Conservation (phyloP, 1,140 invertebrate genomes). For the Ceratina calcarata region DNA sequence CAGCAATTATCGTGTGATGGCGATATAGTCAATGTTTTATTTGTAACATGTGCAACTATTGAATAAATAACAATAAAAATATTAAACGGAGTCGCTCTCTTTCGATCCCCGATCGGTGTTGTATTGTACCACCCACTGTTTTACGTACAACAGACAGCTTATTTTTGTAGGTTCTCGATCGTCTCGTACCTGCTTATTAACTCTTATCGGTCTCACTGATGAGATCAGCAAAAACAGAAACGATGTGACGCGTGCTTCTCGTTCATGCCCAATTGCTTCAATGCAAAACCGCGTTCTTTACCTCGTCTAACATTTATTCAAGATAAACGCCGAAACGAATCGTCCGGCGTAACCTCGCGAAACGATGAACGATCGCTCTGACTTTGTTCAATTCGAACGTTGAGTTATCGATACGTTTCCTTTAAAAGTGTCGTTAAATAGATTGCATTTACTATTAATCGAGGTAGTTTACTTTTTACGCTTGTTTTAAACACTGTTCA, state of each 20-base stretch:
- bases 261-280: constrained; percentile 1
- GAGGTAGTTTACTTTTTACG: constrained; percentile 5
- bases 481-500: background rate
- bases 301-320: background rate
- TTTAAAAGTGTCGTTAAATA: background rate
- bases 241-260: background rate
- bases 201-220: too few relatives aligned
- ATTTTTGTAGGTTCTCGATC: too few relatives aligned
- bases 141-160: too few relatives aligned
- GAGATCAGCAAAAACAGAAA: too few relatives aligned
- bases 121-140: background rate
- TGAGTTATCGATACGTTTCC: background rate
- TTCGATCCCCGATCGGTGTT: background rate
- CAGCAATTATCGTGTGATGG: constrained; percentile 54
- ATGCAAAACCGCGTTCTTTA: background rate
- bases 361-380: constrained; percentile 3
- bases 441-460: background rate
- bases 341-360: constrained; percentile 20
- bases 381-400: background rate
- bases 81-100: constrained; percentile 41
- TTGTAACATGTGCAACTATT: constrained; percentile 67
- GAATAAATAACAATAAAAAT: constrained; percentile 68
- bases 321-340: background rate
- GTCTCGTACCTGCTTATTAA: too few relatives aligned
- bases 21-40: constrained; percentile 63